Conservation (phyloP, 2,888 invertebrate species). For the Drosophila maculinotata region DNA sequence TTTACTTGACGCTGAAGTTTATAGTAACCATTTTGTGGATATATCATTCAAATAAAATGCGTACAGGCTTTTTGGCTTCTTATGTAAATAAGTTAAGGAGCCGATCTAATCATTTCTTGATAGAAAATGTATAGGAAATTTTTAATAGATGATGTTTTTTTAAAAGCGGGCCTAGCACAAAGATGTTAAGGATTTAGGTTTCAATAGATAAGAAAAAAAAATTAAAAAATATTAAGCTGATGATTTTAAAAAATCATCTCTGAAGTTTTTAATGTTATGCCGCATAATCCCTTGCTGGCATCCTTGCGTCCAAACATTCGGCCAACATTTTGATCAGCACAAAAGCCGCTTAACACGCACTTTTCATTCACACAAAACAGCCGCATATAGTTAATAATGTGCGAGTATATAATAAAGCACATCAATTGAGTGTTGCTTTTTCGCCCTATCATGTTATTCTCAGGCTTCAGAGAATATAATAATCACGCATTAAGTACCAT, state of each 20-base stretch:
- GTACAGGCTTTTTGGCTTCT: too few species aligned
- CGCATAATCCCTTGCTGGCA: conserved; percentile 18
- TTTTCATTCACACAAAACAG: conserved; percentile 47
- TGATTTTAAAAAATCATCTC: conserved; percentile 26
- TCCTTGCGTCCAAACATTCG: conserved; percentile 16
- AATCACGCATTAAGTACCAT: conserved; percentile 75
- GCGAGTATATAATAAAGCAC: conserved; percentile 46
- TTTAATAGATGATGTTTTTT: too few species aligned
- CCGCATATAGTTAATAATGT: conserved; percentile 34
- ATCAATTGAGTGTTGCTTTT: conserved; percentile 44
- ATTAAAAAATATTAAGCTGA: background rate
- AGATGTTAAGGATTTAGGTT: too few species aligned
- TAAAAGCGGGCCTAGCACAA: too few species aligned
- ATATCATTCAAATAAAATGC: conserved; percentile 11
- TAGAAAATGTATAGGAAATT: too few species aligned
- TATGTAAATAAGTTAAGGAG: too few species aligned
- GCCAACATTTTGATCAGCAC: conserved; percentile 38
- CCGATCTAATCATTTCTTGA: too few species aligned
- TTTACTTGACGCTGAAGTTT: conserved; percentile 42
- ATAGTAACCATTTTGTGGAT: conserved; percentile 8
- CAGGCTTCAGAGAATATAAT: conserved; percentile 63
- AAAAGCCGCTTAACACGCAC: conserved; percentile 68
- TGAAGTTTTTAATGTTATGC: conserved; percentile 27
- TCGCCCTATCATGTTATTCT: conserved; percentile 58
- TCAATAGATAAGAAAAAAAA: too few species aligned